Base-by-base conservation (phyloP, 2,888 invertebrate species). In the Apocheima hispidaria region DNA sequence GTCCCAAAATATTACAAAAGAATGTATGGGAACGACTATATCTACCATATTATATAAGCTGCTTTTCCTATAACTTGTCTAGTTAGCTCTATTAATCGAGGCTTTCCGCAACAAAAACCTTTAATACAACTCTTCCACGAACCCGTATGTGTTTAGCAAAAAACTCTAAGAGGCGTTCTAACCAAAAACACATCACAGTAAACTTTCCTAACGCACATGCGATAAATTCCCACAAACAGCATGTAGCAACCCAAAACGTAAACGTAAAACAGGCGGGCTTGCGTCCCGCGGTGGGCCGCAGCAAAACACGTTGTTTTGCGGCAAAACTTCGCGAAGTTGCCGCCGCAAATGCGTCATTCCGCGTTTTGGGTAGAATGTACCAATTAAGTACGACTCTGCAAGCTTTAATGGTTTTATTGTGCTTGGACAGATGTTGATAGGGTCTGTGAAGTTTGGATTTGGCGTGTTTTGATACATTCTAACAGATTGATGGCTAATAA, bases 251-350 rank as follows among this genome's bases (percentile, higher is more conserved):
- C 56, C 56, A 28, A 56, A 57, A 57, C 52, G 52, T 52, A 38
- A 51, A 61, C 55, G 50, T 56, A 35, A 57, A 62, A 41, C 61
- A 36, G 43, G 60, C 38, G 26, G 20, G 56, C 33, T 55, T 26
- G 41, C 40, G 51, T 40, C 52, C 54, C 60, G 55, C 60, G 50
- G 60, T 35, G 60, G 54, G 44, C 46, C 49, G 14, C n/a, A 18
- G 52, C 56, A 38, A 20, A 53, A 60, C 60, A 60, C 54, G 65
- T 48, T 65, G 64, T 65, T 59, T 60, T 56, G 60, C 56, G 75
- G 72, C 63, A 56, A 66, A 75, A 77, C 73, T 77, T 75, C 56
- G 63, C 68, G 57, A 52, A 52, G 30, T 2, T 54, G 54, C 23
- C 28, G 18, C 60, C 60, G 26, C 60, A 38, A 51, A n/a, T 36